Evolutionary conservation across 2,113 vertebrate genomes (phyloP).

Genomic region (Phoxinus phoxinus): DNA sequence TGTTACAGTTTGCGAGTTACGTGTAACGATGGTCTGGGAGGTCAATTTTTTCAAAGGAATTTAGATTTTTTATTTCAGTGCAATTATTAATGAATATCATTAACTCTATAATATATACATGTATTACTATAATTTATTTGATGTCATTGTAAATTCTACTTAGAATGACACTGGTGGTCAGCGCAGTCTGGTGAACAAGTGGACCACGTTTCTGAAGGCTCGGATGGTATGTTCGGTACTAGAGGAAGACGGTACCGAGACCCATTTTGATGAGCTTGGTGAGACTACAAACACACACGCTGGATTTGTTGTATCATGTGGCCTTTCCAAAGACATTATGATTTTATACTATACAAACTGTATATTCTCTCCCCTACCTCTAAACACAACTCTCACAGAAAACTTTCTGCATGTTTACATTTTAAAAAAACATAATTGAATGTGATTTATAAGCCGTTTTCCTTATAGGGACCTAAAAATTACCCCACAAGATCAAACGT

Average conservation of each 20-base stretch:
- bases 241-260: slow-evolving; percentile 95
- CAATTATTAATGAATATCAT: background rate
- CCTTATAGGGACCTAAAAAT: background rate
- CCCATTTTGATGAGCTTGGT: slow-evolving; percentile 96
- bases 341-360: background rate
- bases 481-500: too few relatives aligned
- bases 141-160: slow-evolving; percentile 9
- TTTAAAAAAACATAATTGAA: background rate
- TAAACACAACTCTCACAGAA: background rate
- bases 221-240: slow-evolving; percentile 94
- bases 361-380: background rate
- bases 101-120: background rate
- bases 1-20: background rate
- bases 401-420: background rate
- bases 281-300: slow-evolving; percentile 33
- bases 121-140: background rate
- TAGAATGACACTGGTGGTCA: slow-evolving; percentile 96
- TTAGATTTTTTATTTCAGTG: too few relatives aligned
- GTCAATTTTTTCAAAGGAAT: background rate
- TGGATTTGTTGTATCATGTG: background rate
- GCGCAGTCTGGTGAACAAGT: slow-evolving; percentile 97
- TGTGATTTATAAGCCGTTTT: background rate
- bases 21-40: background rate
- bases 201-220: slow-evolving; percentile 97
- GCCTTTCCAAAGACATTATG: background rate